phyloP scores from a whole-genome alignment of 2,113 vertebrate genomes.

The Acrocephalus arundinaceus region DNA sequence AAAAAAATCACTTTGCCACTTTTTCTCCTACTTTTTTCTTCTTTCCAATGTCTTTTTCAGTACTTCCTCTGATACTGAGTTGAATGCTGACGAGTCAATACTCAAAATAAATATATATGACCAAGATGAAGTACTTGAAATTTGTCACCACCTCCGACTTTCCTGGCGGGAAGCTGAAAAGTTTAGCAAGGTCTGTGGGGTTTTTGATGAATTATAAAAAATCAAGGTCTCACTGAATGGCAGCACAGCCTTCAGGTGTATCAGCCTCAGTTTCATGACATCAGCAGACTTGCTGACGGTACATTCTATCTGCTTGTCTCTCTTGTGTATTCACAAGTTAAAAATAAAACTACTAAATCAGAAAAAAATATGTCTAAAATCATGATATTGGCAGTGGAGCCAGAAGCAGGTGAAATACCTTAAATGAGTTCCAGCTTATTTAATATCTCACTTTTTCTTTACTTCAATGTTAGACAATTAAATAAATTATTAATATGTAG shows the following conservation, averaged over 20 bases:
- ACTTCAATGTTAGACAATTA: background rate
- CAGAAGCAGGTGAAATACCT: background rate
- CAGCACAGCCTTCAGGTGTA: background rate
- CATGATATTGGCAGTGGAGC: background rate
- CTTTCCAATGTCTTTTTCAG: background rate
- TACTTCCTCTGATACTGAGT: background rate
- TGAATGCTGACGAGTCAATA: background rate
- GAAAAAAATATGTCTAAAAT: background rate
- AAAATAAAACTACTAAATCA: background rate
- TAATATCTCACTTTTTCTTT: background rate
- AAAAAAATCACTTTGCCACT: background rate
- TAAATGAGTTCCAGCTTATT: background rate
- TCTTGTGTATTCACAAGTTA: background rate
- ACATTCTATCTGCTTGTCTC: background rate
- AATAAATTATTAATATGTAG: background rate
- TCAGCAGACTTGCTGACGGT: background rate
- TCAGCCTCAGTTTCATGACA: background rate
- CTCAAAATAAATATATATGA: background rate
- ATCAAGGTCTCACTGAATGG: background rate
- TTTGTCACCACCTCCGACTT: background rate
- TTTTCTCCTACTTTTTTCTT: background rate
- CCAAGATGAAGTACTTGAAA: background rate
- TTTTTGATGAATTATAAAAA: background rate
- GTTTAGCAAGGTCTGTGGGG: background rate
- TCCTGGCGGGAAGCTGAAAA: background rate